A percentile compares a stretch with the other conserved stretches of the same genome.
Conservation (phyloP, 2,888 invertebrate species). For the Craniophora ligustri region DNA sequence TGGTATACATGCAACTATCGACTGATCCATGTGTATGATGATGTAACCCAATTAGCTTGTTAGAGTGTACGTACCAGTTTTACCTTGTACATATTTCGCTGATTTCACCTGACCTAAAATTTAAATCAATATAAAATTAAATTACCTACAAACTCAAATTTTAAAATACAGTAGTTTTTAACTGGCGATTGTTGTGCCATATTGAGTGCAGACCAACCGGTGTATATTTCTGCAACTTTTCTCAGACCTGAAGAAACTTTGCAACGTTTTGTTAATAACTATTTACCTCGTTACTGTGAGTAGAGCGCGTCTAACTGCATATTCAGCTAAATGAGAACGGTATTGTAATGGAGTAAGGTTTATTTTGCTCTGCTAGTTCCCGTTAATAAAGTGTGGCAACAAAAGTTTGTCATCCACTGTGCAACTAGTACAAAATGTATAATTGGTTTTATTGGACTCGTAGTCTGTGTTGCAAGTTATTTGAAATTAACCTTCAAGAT, state of each 20-base stretch:
- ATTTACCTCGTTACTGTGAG: conserved; percentile 27
- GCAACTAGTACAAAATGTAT: neutral
- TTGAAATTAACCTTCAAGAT: too few species aligned
- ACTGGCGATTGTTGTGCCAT: neutral
- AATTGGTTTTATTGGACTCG: too few species aligned
- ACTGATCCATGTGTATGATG: too few species aligned
- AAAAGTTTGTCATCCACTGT: neutral
- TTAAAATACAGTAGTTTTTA: neutral
- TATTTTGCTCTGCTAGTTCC: neutral
- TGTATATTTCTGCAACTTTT: conserved; percentile 6
- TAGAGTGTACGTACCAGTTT: too few species aligned
- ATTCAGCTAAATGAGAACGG: too few species aligned
- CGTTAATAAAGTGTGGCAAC: neutral
- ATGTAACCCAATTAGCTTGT: too few species aligned
- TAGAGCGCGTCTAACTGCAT: neutral
- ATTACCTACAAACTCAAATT: too few species aligned
- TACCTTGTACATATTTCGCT: too few species aligned
- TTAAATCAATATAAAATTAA: too few species aligned
- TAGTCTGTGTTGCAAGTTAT: too few species aligned
- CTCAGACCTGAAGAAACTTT: conserved; percentile 24
- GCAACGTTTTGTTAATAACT: conserved; percentile 12
- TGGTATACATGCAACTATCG: too few species aligned
- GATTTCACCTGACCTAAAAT: too few species aligned
- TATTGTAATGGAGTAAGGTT: neutral
- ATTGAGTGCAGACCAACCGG: neutral